phyloP scores from a whole-genome alignment of 2,888 invertebrate species.

The Stenotaenia linearis region DNA sequence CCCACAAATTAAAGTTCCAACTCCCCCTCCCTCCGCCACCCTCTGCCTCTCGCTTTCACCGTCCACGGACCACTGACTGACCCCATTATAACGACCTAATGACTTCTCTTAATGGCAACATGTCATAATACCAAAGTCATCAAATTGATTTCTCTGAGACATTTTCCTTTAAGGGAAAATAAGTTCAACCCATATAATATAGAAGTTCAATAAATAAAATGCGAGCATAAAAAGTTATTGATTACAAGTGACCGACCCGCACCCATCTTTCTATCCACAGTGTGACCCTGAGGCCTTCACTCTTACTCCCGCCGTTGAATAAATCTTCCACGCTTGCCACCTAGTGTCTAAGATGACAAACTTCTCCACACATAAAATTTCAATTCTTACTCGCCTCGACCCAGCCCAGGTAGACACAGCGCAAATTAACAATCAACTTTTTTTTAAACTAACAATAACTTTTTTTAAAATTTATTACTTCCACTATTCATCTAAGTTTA shows the following conservation, averaged over 20 bases:
- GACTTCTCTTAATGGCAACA: neutral
- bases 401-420: neutral
- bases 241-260: neutral
- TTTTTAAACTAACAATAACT: neutral
- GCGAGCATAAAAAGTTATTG: neutral
- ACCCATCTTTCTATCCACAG: neutral
- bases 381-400: neutral
- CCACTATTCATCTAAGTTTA: neutral
- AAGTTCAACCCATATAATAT: neutral
- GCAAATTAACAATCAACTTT: neutral
- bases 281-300: neutral
- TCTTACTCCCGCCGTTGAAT: neutral
- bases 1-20: constrained; percentile 30
- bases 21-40: no score
- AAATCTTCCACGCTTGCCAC: constrained; percentile 30
- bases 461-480: neutral
- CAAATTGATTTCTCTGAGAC: neutral
- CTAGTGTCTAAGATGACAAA: constrained; percentile 18
- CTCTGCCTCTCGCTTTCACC: constrained; percentile 8
- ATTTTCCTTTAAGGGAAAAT: neutral
- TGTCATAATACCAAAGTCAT: neutral
- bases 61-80: neutral
- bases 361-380: constrained; percentile 13
- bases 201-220: neutral
- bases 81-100: neutral